phyloP scores from a whole-genome alignment of 1,140 invertebrate species.

The Bathynomus jamesi region DNA sequence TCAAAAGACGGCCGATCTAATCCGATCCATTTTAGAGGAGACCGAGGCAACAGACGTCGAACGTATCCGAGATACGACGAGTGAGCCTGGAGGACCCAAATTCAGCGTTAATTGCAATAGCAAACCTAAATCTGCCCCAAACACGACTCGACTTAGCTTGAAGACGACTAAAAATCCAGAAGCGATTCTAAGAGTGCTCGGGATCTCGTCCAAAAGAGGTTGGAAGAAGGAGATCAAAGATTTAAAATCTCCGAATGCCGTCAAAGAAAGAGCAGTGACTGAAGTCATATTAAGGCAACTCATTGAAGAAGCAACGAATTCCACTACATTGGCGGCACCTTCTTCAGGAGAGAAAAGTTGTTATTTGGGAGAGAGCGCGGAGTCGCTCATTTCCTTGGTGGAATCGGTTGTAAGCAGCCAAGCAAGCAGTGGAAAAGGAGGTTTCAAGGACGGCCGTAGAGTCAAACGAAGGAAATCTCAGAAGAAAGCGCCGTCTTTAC shows the following conservation, averaged over 20 bases:
- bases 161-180: conserved; percentile 30
- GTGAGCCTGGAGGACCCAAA: conserved; percentile 29
- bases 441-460: conserved; percentile 6
- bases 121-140: conserved; percentile 34
- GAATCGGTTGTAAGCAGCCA: conserved; percentile 29
- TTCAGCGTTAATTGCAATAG: conserved; percentile 21
- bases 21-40: conserved; percentile 31
- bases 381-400: conserved; percentile 27
- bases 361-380: conserved; percentile 13
- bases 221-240: conserved; percentile 12
- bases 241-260: conserved; percentile 8
- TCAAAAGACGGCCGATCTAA: conserved; percentile 25
- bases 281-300: conserved; percentile 31
- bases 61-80: conserved; percentile 24
- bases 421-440: conserved; percentile 29
- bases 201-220: conserved; percentile 13
- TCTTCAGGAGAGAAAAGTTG: background rate
- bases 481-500: conserved; percentile 25
- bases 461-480: conserved; percentile 29
- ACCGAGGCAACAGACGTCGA: conserved; percentile 15
- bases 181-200: conserved; percentile 18
- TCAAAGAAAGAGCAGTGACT: conserved; percentile 29
- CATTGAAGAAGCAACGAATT: background rate
- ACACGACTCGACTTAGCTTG: conserved; percentile 22
- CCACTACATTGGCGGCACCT: background rate